Evolutionary conservation across 2,888 invertebrate genomes (phyloP).

Genomic region (Ganaspis brasiliensis): DNA sequence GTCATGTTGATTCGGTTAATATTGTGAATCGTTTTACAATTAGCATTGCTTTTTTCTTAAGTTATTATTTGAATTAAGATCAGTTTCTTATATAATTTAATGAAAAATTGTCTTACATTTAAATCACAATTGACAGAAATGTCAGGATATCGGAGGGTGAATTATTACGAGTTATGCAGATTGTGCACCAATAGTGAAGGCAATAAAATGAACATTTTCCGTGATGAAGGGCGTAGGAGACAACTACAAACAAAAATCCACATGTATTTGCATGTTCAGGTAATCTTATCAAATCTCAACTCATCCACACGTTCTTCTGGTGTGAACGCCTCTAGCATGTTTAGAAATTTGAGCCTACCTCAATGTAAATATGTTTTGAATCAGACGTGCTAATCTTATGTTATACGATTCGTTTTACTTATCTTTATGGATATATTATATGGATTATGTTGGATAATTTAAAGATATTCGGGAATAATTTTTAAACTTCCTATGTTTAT

Average conservation of each 20-base stretch:
- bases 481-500: too few relatives aligned
- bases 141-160: slow-evolving; percentile 87
- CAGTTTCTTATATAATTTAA: slow-evolving; percentile 5
- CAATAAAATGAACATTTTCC: slow-evolving; percentile 86
- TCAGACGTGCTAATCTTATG: background rate
- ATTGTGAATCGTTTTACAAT: background rate
- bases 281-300: slow-evolving; percentile 65
- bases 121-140: slow-evolving; percentile 78
- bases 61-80: background rate
- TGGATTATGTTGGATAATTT: too few relatives aligned
- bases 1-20: slow-evolving; percentile 23
- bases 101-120: background rate
- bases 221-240: slow-evolving; percentile 85
- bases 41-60: background rate
- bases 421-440: too few relatives aligned
- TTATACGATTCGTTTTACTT: too few relatives aligned
- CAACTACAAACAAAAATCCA: slow-evolving; percentile 86
- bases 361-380: too few relatives aligned
- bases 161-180: slow-evolving; percentile 87
- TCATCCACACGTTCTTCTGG: background rate
- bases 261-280: slow-evolving; percentile 85
- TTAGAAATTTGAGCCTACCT: background rate
- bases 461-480: too few relatives aligned
- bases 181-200: slow-evolving; percentile 86
- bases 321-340: background rate